Percentiles rank a stretch among this genome's conserved stretches.
These are phyloP conservation scores for Erythrocebus patas DNA, from an alignment of 2,113 vertebrate genomes.

Conservation along the genomic window DNA sequence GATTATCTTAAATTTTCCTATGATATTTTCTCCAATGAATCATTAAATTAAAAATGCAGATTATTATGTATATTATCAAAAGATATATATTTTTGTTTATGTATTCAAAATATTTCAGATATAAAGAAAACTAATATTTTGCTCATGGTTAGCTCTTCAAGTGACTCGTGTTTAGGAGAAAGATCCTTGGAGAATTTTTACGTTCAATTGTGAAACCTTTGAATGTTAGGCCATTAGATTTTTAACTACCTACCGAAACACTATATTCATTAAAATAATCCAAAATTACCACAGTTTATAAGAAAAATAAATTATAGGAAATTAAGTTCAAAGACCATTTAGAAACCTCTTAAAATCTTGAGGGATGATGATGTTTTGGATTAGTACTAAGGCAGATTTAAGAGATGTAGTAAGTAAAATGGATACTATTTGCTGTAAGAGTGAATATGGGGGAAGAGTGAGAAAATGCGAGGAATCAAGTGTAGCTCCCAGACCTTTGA, in stretches of 20 bases:
- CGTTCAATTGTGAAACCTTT: not conserved
- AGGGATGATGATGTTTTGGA: not conserved
- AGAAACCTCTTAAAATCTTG: not conserved
- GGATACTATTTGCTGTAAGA: not conserved
- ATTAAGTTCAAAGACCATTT: not conserved
- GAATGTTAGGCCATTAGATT: not conserved
- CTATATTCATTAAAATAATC: not conserved
- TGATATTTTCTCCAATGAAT: not conserved
- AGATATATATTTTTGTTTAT: not conserved
- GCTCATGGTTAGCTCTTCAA: not conserved
- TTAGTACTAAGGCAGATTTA: not conserved
- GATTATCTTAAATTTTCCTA: not conserved
- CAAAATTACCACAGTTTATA: not conserved
- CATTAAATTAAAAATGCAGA: not conserved
- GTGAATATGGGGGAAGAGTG: not conserved
- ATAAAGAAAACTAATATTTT: not conserved
- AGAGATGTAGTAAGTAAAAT: not conserved
- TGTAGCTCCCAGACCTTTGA: not conserved
- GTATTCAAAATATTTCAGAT: not conserved
- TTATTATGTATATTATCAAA: not conserved
- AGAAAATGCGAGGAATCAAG: not conserved
- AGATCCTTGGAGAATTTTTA: not conserved
- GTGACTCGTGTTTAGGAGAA: not conserved
- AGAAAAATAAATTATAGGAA: not conserved
- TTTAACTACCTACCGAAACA: not conserved